Conservation (phyloP, 2,113 vertebrate genomes). For the Crotalus tigris region DNA sequence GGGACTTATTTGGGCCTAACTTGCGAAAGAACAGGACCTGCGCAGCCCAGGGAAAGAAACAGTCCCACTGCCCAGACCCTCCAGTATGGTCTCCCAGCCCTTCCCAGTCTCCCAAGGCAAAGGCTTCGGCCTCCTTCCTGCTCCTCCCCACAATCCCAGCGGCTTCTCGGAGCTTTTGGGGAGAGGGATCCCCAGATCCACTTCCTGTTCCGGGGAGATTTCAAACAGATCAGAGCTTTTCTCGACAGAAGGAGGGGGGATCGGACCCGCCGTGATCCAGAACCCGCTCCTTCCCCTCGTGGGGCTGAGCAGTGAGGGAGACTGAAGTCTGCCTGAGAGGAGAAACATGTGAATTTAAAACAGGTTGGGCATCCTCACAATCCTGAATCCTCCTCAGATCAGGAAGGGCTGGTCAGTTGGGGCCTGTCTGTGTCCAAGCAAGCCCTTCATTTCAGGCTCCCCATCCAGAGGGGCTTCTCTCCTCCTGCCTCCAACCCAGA, state of each 20-base stretch:
- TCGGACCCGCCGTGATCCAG: background rate
- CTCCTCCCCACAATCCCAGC: too few species aligned
- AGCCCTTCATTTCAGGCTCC: background rate
- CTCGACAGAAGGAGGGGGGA: background rate
- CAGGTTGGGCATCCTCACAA: too few species aligned
- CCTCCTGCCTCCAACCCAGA: background rate
- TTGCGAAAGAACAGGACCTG: too few species aligned
- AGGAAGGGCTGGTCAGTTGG: background rate
- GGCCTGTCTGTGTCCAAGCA: background rate
- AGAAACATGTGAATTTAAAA: background rate
- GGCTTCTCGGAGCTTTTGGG: background rate
- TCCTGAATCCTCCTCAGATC: background rate
- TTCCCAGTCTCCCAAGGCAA: too few species aligned
- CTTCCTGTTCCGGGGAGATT: background rate
- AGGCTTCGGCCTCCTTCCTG: too few species aligned
- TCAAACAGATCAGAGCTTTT: background rate
- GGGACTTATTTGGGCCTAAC: too few species aligned
- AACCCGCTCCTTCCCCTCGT: background rate
- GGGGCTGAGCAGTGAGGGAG: background rate
- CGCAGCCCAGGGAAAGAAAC: too few species aligned
- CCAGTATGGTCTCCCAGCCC: too few species aligned
- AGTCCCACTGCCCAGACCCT: background rate
- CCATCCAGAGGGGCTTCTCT: background rate
- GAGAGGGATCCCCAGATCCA: background rate
- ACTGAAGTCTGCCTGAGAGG: too few species aligned